These are phyloP conservation scores for Exephanes ischioxanthus DNA, from an alignment of 2,888 invertebrate species.

Conservation along the genomic window DNA sequence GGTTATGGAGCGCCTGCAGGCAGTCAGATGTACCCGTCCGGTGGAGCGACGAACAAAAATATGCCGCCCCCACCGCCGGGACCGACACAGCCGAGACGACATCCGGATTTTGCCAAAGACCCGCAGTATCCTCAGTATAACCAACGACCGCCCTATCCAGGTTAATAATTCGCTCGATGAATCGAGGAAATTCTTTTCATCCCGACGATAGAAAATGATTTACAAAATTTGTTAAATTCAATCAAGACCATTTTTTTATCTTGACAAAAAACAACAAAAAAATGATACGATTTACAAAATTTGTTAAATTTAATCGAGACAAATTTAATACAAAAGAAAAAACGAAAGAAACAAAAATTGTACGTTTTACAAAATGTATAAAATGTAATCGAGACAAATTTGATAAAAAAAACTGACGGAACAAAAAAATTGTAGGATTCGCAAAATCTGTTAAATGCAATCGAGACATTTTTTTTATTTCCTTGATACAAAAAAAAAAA, in stretches of 20 bases:
- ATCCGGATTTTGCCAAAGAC: conserved; percentile 94
- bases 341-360: too few relatives aligned
- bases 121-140: conserved; percentile 89
- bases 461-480: too few relatives aligned
- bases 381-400: too few relatives aligned
- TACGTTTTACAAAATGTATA: too few relatives aligned
- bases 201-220: too few relatives aligned
- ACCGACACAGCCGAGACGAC: conserved; percentile 89
- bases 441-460: background rate
- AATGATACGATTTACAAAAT: conserved; percentile 22
- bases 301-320: background rate
- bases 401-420: background rate
- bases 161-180: conserved; percentile 83
- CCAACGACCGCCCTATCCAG: conserved; percentile 89
- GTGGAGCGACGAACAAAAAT: conserved; percentile 86
- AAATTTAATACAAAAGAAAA: too few relatives aligned
- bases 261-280: background rate
- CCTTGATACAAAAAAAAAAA: too few relatives aligned
- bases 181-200: background rate
- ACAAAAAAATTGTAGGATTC: conserved; percentile 21
- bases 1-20: conserved; percentile 82
- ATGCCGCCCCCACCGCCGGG: conserved; percentile 89
- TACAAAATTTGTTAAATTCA: too few relatives aligned
- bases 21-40: conserved; percentile 85
- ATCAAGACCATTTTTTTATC: too few relatives aligned